Conservation (phyloP, 2,888 invertebrate genomes). For the Eupithecia dodoneata region DNA sequence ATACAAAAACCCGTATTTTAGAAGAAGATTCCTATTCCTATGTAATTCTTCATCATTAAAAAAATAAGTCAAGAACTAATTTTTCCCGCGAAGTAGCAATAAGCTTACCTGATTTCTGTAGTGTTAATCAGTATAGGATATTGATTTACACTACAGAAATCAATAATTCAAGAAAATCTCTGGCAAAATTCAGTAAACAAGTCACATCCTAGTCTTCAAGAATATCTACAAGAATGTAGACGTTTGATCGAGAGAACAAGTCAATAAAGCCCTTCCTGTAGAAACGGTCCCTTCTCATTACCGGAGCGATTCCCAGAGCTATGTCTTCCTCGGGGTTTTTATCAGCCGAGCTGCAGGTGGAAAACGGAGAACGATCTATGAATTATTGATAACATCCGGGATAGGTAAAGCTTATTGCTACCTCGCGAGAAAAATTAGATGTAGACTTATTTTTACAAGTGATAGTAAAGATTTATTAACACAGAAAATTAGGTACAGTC, state of each 20-base stretch:
- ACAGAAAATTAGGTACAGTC: no score
- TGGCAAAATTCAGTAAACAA: not conserved
- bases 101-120: no score
- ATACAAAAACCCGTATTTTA: not conserved
- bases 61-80: not conserved
- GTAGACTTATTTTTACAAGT: not conserved
- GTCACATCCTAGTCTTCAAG: conserved; percentile 4
- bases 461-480: no score
- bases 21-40: not conserved
- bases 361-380: conserved; percentile 21
- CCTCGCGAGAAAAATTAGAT: not conserved
- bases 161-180: not conserved
- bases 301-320: conserved; percentile 59
- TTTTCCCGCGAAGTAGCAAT: no score
- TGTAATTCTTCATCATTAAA: not conserved
- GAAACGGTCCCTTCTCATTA: conserved; percentile 55
- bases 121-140: no score
- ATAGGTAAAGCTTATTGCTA: conserved; percentile 1
- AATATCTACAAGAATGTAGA: conserved; percentile 19
- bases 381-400: conserved; percentile 43
- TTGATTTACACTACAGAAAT: not conserved
- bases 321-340: conserved; percentile 51
- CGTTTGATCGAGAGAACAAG: conserved; percentile 31
- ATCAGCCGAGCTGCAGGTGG: conserved; percentile 28
- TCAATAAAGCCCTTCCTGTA: conserved; percentile 44